Conservation (phyloP, 2,888 invertebrate genomes). For the Spisula solida region DNA sequence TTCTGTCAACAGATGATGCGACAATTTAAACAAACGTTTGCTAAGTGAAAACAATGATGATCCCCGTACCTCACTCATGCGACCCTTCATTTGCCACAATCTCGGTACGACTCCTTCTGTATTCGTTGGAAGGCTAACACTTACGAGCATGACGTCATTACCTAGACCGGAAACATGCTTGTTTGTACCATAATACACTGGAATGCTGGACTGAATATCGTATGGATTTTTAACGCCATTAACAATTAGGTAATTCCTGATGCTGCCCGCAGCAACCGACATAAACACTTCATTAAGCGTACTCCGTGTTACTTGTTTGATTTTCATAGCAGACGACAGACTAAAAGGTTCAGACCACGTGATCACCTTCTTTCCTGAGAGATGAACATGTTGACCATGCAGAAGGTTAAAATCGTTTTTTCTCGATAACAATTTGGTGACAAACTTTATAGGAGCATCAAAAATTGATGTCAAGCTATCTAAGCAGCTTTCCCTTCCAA, state of each 20-base stretch:
- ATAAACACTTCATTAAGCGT: constrained; percentile 89
- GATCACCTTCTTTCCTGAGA: constrained; percentile 85
- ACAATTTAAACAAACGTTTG: constrained; percentile 88
- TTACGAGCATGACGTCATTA: constrained; percentile 81
- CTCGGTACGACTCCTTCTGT: constrained; percentile 90
- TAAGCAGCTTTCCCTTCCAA: constrained; percentile 65
- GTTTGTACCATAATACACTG: constrained; percentile 80
- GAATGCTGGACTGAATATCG: constrained; percentile 88
- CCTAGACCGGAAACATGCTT: constrained; percentile 63
- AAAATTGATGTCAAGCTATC: constrained; percentile 87
- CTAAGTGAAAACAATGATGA: constrained; percentile 89
- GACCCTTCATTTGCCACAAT: constrained; percentile 89
- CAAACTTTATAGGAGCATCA: constrained; percentile 88
- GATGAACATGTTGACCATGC: constrained; percentile 82
- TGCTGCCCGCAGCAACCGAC: constrained; percentile 89
- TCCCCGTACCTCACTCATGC: constrained; percentile 88
- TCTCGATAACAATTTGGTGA: constrained; percentile 88
- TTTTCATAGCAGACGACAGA: constrained; percentile 87
- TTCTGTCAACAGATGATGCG: constrained; percentile 87
- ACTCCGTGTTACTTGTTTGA: constrained; percentile 89
- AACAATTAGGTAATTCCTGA: constrained; percentile 88
- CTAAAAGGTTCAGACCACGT: constrained; percentile 89
- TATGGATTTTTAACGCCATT: constrained; percentile 89
- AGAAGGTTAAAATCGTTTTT: constrained; percentile 88
- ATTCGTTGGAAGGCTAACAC: constrained; percentile 88